Evolutionary conservation across 2,797 vertebrate species (phyloP).

Genomic region (Chloroceryle inda): DNA sequence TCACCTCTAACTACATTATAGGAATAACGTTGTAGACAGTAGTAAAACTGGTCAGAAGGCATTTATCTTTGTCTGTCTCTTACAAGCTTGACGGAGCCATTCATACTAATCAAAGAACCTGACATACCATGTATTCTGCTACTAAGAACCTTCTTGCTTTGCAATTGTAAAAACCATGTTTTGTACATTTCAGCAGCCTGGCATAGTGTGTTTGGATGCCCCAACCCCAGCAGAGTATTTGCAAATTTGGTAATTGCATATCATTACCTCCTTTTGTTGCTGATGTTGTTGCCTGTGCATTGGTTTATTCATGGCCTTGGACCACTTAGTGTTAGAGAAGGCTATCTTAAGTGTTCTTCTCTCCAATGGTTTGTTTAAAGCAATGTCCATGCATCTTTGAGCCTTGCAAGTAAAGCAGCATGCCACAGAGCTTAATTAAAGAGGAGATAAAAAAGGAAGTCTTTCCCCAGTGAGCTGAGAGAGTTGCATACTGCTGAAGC

Average conservation of each 20-base stretch:
- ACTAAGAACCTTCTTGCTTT: neutral
- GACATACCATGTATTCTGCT: neutral
- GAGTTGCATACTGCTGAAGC: constrained; percentile 9
- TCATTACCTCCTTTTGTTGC: constrained; percentile 37
- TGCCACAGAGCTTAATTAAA: constrained; percentile 45
- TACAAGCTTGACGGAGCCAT: neutral
- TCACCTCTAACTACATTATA: neutral
- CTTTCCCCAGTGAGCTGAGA: neutral
- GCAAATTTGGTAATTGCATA: constrained; percentile 29
- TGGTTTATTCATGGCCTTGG: constrained; percentile 10
- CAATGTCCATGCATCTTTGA: neutral
- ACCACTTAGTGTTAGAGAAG: neutral
- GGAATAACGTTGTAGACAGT: neutral
- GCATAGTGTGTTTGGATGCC: neutral
- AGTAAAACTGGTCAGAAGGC: neutral
- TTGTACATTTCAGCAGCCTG: neutral
- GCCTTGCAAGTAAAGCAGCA: constrained; percentile 28
- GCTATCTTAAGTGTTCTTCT: constrained; percentile 28
- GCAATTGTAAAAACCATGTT: neutral
- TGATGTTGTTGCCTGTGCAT: neutral
- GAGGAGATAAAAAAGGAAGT: constrained; percentile 9
- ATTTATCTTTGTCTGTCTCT: neutral
- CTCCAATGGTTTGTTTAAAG: constrained; percentile 13
- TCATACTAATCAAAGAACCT: neutral
- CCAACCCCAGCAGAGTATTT: neutral